Evolutionary conservation across 2,888 invertebrate genomes (phyloP), one percentile per base, ranked within the genome.

Genomic region (Apotomis betuletana): DNA sequence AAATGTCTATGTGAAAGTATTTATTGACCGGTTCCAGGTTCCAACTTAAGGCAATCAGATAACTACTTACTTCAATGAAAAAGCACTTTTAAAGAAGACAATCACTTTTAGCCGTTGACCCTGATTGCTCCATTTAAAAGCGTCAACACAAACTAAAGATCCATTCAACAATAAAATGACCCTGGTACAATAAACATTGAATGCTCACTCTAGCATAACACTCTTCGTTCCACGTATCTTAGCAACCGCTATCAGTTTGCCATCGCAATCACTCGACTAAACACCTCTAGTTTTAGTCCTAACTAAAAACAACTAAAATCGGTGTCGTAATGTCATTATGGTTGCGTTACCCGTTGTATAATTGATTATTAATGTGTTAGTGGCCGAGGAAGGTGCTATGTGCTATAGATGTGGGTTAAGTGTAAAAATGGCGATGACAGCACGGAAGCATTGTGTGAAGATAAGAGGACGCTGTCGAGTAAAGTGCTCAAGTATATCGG

Each of bases 391-490:
- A 60, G 58, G 76, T 67, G 60, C 63, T 74, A 74, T 74, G 60
- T 64, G 65, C 51, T 44, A 46, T 80, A 79, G 76, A 89, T 89
- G 89, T 87, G 85, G 84, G 79, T 81, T 68, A 78, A 80, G 61
- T 86, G 83, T 76, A 87, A 86, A 81, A 77, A 73, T 67, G 77
- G 78, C 73, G 69, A 78, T 73, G 82, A 80, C 74, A 76, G 77
- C 59, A 86, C 81, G 72, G 80, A 80, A 70, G 74, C 79, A 72
- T 77, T 86, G 58, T 80, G 81, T 68, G 79, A 81, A 72, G 73
- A 77, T n/a, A 79, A 77, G 67, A 75, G 81, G 65, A 79, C 78
- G 77, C 70, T 76, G 64, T 75, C 81, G 12, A 81, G 83, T 70
- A 86, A 78, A 74, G 70, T 83, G 67, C 74, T 85, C 73, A 79